Evolutionary conservation across 2,113 vertebrate genomes (phyloP), one percentile per base, ranked within the genome.

Genomic region (Protobothrops mucrosquamatus): DNA sequence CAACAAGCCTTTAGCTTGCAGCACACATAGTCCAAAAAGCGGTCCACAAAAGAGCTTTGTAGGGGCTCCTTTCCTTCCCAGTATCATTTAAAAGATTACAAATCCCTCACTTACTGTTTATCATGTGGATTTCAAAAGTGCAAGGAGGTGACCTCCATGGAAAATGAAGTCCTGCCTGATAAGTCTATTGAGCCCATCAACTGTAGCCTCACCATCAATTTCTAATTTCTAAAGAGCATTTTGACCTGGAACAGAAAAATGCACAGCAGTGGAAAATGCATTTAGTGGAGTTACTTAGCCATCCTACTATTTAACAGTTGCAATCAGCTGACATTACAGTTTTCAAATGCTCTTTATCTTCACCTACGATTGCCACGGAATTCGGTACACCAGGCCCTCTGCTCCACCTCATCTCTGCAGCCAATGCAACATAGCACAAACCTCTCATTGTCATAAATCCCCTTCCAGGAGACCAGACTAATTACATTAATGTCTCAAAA

Each of bases 201-300:
- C 26, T 48, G 57, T 6, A 51, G 26, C 4, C 29, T 51, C 56
- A 59, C 43, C 29, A 61, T 24, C 26, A 26, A 18, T 48, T 64
- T n/a, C 43, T 51, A 61, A n/a, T 46, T 43, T 43, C 85, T 22
- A 46, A 86, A 51, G 29, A 57, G 34, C 20, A 29, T 56, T 92
- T 51, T 23, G 24, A 64, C 43, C 57, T 64, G 26, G 34, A n/a
- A n/a, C 7, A 51, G 48, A 74, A 51, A 54, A 74, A 90, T 52
- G 20, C 48, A 91, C 24, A 39, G 69, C 59, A 43, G 95, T 95
- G 0, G 90, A 54, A 94, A 92, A 91, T 85, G 81, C 93, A 93
- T 94, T 91, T 69, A 92, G 88, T 94, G 89, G 91, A 92, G 94
- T 94, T 92, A 95, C 87, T 74, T 61, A 91, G 93, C 92, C 92